Base-by-base conservation (phyloP, 2,888 invertebrate genomes). In the Sycophila texana region DNA sequence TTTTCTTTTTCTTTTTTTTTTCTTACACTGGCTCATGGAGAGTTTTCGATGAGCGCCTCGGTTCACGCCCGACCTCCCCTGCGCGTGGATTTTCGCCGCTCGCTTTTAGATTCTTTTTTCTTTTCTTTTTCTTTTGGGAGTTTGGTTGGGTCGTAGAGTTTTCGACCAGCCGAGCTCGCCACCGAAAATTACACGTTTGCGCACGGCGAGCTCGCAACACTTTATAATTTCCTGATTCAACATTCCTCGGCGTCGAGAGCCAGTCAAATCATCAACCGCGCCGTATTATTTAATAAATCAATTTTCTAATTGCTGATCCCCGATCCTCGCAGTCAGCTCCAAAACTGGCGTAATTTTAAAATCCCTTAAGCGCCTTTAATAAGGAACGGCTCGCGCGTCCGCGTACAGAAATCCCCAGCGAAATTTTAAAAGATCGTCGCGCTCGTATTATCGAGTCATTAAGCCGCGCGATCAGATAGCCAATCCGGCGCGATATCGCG, bases 151-250 rank as follows among this genome's bases (percentile, higher is more conserved):
- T 26, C 47, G 10, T 16, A 39, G n/a, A 39, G n/a, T 63, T 18
- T 39, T 63, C 7, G 16, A 60, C 26, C 16, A 53, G 58, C 3
- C 30, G 47, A 26, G 26, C 49, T 73, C 55, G 30, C 39, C 60
- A 47, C 61, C 47, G 68, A 63, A 78, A 78, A 78, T 78, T 78
- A 74, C 68, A 74, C 63, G 67, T 68, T 78, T 57, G 57, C 72
- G 58, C 58, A 66, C 58, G 26, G 72, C 65, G 65, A 71, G 58
- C 14, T 71, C 47, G 65, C 71, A 26, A 51, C 58, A 10, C 49
- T 67, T 66, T 74, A 65, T 65, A 65, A 65, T 58, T 12, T 20
- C 49, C 63, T 10, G 53, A 53, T 57, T 55, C 16, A 14, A 26
- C 53, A 30, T 47, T 47, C 58, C 39, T 39, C 2, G 4, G 7